Conservation (phyloP, 2,113 vertebrate genomes). For the Marmota monax region DNA sequence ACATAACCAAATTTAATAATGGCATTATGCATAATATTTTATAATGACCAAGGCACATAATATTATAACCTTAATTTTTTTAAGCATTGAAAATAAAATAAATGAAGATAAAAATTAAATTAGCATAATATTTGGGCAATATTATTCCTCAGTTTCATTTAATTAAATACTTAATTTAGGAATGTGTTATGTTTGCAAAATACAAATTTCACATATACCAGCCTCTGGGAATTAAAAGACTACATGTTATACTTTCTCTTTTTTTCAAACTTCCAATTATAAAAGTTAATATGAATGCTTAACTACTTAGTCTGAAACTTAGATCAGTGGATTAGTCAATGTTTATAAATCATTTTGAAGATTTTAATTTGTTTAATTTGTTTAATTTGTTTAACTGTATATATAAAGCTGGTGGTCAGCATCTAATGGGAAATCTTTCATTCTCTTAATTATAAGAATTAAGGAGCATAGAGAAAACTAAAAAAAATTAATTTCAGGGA, state of each 20-base stretch:
- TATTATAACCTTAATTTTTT: background rate
- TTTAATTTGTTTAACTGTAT: conserved; percentile 6
- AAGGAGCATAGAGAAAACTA: background rate
- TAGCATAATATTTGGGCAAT: background rate
- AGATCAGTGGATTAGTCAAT: background rate
- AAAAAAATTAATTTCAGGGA: background rate
- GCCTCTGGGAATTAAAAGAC: conserved; percentile 23
- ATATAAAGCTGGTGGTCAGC: background rate
- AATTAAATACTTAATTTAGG: background rate
- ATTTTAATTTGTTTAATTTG: background rate
- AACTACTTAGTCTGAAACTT: background rate
- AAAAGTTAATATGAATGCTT: conserved; percentile 18
- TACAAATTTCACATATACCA: background rate
- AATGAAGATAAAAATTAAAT: background rate
- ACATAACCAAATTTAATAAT: background rate
- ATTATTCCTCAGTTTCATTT: background rate
- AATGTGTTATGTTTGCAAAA: background rate
- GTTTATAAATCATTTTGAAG: conserved; percentile 22
- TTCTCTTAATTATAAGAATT: background rate
- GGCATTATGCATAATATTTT: background rate
- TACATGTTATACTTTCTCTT: background rate
- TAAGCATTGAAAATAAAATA: conserved; percentile 16
- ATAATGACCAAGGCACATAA: background rate
- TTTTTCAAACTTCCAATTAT: background rate
- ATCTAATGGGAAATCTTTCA: background rate